Base-by-base conservation (phyloP, 2,113 vertebrate species). In the Actenoides hombroni region DNA sequence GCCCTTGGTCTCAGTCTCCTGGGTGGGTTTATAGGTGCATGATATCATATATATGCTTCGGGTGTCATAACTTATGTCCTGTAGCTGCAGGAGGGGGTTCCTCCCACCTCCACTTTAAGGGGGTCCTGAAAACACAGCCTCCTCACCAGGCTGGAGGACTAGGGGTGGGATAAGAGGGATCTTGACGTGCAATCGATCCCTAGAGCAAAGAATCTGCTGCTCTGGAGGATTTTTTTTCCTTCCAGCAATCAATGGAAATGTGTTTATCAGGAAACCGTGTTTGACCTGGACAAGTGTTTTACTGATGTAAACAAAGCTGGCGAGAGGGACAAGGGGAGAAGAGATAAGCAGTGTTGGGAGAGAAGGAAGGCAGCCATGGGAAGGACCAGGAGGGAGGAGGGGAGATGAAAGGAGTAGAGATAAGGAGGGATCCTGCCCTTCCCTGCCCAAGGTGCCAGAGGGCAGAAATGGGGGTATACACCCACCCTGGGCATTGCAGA, bases 201-300 rank as follows among this genome's bases (percentile, higher is more conserved):
- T 28, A 71, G 83, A 94, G 88, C 44, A 79, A 63, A 91, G 82
- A 90, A 86, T 67, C 70, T 79, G 42, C 87, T 90, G 2, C 49
- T 92, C 85, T 19, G 73, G 83, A 91, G 68, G 76, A 68, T 88
- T 51, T 73, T 88, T 51, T 73, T 94, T 70, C 81, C 96, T 95
- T 89, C 82, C 86, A 92, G 86, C 68, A 95, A 92, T 97, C 97
- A 94, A 94, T 97, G 94, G 79, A 86, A 96, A 94, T 76, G 73
- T 83, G 70, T 96, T 97, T 98, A 97, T 97, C 90, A 76, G 81
- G 60, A 51, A 94, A 75, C 57, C 0, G 3, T 31, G 67, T 76
- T 91, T 95, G 96, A 90, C 89, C 89, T 16, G 65, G 59, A 73
- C 85, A 91, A 93, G 88, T 68, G 78, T 94, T 93, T 78, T 26